A percentile compares a stretch with the other conserved stretches of the same genome.
phyloP scores from a whole-genome alignment of 2,113 vertebrate species.

The Chloroceryle aenea region DNA sequence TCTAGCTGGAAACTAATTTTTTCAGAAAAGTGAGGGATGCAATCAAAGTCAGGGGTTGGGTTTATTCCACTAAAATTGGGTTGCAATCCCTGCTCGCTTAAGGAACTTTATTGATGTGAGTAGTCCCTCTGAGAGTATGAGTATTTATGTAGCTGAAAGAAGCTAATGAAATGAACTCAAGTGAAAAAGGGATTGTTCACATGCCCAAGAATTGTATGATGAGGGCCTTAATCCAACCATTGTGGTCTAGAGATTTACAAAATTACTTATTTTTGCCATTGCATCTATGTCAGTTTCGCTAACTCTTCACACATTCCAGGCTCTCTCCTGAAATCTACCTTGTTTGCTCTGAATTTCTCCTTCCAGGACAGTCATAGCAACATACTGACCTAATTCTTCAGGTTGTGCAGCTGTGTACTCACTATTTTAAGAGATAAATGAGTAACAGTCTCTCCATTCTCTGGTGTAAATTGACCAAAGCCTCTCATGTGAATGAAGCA shows the following conservation, averaged over 20 bases:
- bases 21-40: slow-evolving; percentile 29
- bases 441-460: slow-evolving; percentile 3
- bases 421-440: slow-evolving; percentile 56
- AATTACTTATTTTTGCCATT: slow-evolving; percentile 55
- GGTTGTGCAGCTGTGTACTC: slow-evolving; percentile 25
- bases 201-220: slow-evolving; percentile 52
- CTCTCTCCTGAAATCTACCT: slow-evolving; percentile 43
- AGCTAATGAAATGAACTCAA: slow-evolving; percentile 60
- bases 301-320: slow-evolving; percentile 52
- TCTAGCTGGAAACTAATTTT: slow-evolving; percentile 5
- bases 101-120: slow-evolving; percentile 52
- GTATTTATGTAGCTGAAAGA: slow-evolving; percentile 66
- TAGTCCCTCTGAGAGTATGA: slow-evolving; percentile 50
- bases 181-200: slow-evolving; percentile 65
- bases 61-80: slow-evolving; percentile 49
- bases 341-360: slow-evolving; percentile 44
- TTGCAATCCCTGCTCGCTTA: slow-evolving; percentile 28
- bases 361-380: slow-evolving; percentile 43
- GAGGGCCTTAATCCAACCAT: slow-evolving; percentile 44
- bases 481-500: neutral
- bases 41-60: slow-evolving; percentile 51
- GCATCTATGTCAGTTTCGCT: slow-evolving; percentile 51
- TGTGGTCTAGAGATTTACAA: slow-evolving; percentile 55
- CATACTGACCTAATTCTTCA: slow-evolving; percentile 26
- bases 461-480: slow-evolving; percentile 2